Base-by-base conservation (phyloP, 2,888 invertebrate species). In the Malthinus flaveolus region DNA sequence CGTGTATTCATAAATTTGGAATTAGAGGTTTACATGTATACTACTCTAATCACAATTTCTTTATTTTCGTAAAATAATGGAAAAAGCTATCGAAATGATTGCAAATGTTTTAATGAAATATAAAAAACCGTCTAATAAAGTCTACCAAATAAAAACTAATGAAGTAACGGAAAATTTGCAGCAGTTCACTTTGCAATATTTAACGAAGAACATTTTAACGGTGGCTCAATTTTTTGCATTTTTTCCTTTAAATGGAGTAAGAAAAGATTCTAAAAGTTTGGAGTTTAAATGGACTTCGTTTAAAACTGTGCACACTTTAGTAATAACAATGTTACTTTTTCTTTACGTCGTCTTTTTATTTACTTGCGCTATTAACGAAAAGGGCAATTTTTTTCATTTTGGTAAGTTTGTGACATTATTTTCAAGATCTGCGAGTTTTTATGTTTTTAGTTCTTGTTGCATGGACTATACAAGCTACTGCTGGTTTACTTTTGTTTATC, bases 401-500 rank as follows among this genome's bases (percentile, higher is more conserved):
- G 48, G 60, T 60, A 52, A 52, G 48, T 49, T 34, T 34, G 11
- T 31, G n/a, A 11, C 1, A 46, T 7, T 47, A 9, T 47, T 32
- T n/a, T 10, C n/a, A 44, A 3, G 1, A 9, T 6, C 23, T 9
- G 12, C 11, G 1, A 44, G 35, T 31, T 45, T 49, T 46, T 1
- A 42, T 42, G 9, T 15, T 59, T 50, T 10, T 35, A 61, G 63
- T 59, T 34, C 36, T 54, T 4, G 55, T 62, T 9, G 34, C 49
- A 15, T 63, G 63, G 63, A 62, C 53, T 31, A 11, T 63, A 11
- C 47, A 61, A 11, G 56, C 44, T 33, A 12, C 50, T 13, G 13
- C 48, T 11, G 49, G 56, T 8, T 10, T 62, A 9, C 13, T 56
- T 15, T 35, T 60, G 8, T 56, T 58, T 37, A 6, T 63, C 5